phyloP scores from a whole-genome alignment of 2,888 invertebrate species.

The Tricholauxania praeusta region DNA sequence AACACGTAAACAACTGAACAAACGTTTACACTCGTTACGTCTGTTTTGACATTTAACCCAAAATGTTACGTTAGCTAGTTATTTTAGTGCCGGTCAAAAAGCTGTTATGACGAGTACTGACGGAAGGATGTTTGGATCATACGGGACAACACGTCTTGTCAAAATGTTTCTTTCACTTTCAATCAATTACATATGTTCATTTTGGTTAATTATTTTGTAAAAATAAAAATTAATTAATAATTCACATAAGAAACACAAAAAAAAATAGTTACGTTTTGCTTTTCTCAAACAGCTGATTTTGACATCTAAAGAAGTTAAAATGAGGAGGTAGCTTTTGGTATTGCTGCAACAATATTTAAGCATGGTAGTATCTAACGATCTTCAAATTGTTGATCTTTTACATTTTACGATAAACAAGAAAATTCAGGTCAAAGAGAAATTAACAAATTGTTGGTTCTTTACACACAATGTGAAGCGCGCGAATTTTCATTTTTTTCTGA shows the following conservation, averaged over 20 bases:
- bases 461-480: conserved; percentile 32
- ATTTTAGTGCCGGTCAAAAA: no score
- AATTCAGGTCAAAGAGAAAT: conserved; percentile 25
- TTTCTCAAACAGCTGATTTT: neutral
- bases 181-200: no score
- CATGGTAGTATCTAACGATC: conserved; percentile 35
- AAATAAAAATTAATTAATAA: no score
- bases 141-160: no score
- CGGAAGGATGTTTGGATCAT: no score
- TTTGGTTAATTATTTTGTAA: neutral
- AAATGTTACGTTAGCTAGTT: no score
- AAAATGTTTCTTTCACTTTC: no score
- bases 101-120: no score
- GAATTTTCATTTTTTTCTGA: conserved; percentile 29
- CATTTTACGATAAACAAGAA: conserved; percentile 3
- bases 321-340: neutral
- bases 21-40: no score
- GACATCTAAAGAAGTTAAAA: neutral
- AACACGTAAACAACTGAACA: no score
- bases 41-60: no score
- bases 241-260: neutral
- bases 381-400: conserved; percentile 25
- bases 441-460: conserved; percentile 5
- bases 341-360: neutral
- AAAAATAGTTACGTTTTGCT: neutral